These are phyloP conservation scores for Agrotis puta DNA, from an alignment of 2,888 invertebrate genomes.

Conservation along the genomic window DNA sequence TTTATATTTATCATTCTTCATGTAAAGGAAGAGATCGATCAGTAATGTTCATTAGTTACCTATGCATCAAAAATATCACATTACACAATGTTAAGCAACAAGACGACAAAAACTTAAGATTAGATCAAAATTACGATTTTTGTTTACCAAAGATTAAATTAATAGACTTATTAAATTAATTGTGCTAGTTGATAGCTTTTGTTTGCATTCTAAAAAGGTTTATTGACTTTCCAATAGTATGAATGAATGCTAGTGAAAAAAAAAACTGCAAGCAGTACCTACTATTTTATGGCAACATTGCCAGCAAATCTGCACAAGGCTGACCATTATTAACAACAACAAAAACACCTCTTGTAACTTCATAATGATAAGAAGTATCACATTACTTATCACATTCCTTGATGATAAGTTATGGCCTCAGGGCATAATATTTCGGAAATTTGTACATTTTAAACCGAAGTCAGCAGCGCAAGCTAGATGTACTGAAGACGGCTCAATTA, in stretches of 20 bases:
- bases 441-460: no score
- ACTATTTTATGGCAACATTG: not conserved
- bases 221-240: not conserved
- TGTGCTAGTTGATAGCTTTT: constrained; percentile 10
- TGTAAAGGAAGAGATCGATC: constrained; percentile 9
- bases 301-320: constrained; percentile 32
- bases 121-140: constrained; percentile 47
- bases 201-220: not conserved
- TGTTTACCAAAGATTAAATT: constrained; percentile 33
- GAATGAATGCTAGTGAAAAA: constrained; percentile 1
- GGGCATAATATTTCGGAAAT: not conserved
- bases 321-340: constrained; percentile 72
- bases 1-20: not conserved
- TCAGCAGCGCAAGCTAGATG: no score
- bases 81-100: constrained; percentile 46
- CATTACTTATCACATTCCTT: no score
- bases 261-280: not conserved
- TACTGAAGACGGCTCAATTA: no score
- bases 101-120: constrained; percentile 55
- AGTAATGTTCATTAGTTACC: constrained; percentile 30
- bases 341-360: constrained; percentile 73
- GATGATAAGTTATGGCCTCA: not conserved
- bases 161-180: constrained; percentile 9
- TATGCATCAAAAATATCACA: constrained; percentile 34
- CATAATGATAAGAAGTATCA: no score